These are phyloP conservation scores for Poecilia velifera DNA, from an alignment of 2,797 vertebrate species.

Conservation along the genomic window DNA sequence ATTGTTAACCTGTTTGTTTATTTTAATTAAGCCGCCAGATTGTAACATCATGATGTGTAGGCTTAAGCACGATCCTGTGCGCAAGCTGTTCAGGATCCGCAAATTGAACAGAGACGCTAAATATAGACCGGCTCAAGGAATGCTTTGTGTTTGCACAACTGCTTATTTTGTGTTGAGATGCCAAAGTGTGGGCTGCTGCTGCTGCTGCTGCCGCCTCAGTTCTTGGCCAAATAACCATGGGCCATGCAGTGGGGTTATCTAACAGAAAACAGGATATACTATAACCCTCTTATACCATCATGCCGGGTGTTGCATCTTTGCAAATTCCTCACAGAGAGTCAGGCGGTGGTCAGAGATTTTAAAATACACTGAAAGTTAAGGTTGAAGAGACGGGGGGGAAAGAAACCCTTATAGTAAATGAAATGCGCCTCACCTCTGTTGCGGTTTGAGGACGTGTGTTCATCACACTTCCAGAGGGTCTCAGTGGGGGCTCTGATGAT, in stretches of 20 bases:
- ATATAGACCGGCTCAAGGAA: slow-evolving; percentile 28
- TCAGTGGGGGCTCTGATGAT: slow-evolving; percentile 34
- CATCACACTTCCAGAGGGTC: slow-evolving; percentile 9
- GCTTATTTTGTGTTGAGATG: slow-evolving; percentile 28
- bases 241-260: slow-evolving; percentile 29
- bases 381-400: neutral
- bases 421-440: slow-evolving; percentile 19
- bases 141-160: slow-evolving; percentile 25
- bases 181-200: slow-evolving; percentile 42
- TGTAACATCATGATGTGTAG: slow-evolving; percentile 10
- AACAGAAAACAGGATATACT: slow-evolving; percentile 32
- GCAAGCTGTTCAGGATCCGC: slow-evolving; percentile 22
- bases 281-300: slow-evolving; percentile 4
- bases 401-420: neutral
- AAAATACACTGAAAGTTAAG: slow-evolving; percentile 8
- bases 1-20: slow-evolving; percentile 14
- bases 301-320: slow-evolving; percentile 2
- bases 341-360: neutral
- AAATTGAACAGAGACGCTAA: slow-evolving; percentile 28
- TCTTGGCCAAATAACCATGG: slow-evolving; percentile 22
- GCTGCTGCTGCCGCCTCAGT: slow-evolving; percentile 26
- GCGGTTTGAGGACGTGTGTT: slow-evolving; percentile 30
- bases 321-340: neutral
- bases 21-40: slow-evolving; percentile 29
- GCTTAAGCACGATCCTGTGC: slow-evolving; percentile 6